Conservation (phyloP, 2,113 vertebrate species). For the Neomonachus schauinslandi region DNA sequence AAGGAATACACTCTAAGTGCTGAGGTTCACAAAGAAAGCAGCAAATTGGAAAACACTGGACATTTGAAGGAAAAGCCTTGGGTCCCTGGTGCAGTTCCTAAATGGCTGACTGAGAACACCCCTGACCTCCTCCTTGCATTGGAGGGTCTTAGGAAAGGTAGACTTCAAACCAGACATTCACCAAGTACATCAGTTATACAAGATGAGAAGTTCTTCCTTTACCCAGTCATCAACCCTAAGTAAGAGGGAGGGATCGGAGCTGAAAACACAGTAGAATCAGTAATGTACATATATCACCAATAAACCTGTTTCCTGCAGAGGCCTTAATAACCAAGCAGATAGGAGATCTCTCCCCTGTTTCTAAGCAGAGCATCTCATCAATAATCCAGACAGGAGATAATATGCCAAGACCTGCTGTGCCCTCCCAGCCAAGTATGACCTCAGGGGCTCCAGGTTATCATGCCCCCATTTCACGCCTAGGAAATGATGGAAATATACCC, state of each 20-base stretch:
- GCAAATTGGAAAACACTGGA: neutral
- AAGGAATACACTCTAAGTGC: neutral
- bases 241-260: neutral
- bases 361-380: slow-evolving; percentile 58
- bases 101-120: neutral
- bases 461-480: neutral
- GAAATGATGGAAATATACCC: neutral
- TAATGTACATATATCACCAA: slow-evolving; percentile 4
- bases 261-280: neutral
- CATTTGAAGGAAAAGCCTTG: neutral
- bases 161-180: neutral
- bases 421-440: slow-evolving; percentile 44
- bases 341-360: slow-evolving; percentile 21
- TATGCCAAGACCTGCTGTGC: slow-evolving; percentile 57
- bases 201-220: neutral
- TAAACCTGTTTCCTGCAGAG: slow-evolving; percentile 53
- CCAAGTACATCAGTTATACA: neutral
- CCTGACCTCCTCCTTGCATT: neutral
- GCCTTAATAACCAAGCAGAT: slow-evolving; percentile 51
- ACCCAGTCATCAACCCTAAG: neutral
- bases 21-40: neutral
- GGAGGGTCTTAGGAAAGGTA: neutral
- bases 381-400: slow-evolving; percentile 71
- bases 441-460: slow-evolving; percentile 29
- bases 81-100: neutral